phyloP scores from a whole-genome alignment of 1,140 invertebrate genomes.

The Steinernema khuongi region DNA sequence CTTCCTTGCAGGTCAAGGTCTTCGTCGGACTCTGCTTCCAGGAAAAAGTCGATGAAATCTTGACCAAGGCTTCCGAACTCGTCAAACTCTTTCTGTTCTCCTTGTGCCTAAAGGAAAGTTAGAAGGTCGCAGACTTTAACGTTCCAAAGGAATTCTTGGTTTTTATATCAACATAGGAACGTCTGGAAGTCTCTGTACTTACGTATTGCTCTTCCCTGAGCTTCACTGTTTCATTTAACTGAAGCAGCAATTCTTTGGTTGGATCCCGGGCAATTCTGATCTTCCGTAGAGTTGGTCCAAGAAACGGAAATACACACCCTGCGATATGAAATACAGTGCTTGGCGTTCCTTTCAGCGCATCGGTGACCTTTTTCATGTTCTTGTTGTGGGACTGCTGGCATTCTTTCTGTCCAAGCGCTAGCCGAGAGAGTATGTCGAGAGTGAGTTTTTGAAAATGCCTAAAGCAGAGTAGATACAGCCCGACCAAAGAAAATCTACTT shows the following conservation, averaged over 20 bases:
- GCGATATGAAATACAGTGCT: background rate
- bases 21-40: conserved; percentile 1
- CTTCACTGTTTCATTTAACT: background rate
- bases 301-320: background rate
- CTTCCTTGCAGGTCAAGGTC: background rate
- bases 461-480: background rate
- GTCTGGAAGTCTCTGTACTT: too few species aligned
- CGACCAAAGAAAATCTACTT: background rate
- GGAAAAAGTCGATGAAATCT: conserved; percentile 21
- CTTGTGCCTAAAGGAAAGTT: background rate
- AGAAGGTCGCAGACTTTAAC: background rate
- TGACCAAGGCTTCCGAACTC: background rate
- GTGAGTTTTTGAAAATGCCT: conserved; percentile 31
- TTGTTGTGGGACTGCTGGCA: conserved; percentile 25
- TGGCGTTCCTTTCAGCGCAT: background rate
- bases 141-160: background rate
- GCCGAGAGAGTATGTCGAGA: conserved; percentile 24
- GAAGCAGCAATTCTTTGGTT: background rate
- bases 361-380: background rate
- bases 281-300: background rate
- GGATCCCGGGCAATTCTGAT: background rate
- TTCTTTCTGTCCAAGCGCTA: conserved; percentile 28
- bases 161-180: too few species aligned
- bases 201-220: background rate
- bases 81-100: background rate